A percentile compares a stretch with the other conserved stretches of the same genome.
These are phyloP conservation scores for Podargus strigoides DNA, from an alignment of 2,797 vertebrate species.

Conservation along the genomic window DNA sequence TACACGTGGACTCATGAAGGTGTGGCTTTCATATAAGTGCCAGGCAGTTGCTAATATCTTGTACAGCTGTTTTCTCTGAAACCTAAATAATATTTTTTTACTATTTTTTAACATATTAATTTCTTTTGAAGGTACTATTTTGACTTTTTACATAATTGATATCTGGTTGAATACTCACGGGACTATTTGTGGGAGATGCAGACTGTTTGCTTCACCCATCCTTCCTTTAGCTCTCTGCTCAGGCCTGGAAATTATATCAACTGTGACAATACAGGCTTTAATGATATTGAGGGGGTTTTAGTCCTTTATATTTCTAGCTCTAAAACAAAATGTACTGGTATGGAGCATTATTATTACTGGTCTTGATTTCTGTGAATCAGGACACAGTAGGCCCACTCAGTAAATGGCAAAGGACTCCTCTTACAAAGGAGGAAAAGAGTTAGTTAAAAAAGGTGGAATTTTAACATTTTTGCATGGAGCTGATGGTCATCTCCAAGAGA, in stretches of 20 bases:
- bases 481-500: background rate
- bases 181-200: background rate
- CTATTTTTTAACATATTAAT: background rate
- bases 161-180: background rate
- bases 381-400: background rate
- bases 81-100: background rate
- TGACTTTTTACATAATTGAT: background rate
- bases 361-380: background rate
- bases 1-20: background rate
- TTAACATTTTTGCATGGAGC: background rate
- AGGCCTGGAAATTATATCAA: background rate
- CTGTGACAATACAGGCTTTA: background rate
- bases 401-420: background rate
- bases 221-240: background rate
- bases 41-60: background rate
- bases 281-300: background rate
- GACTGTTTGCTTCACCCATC: background rate
- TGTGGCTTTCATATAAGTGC: background rate
- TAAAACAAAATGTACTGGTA: background rate
- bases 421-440: background rate
- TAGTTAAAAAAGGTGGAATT: background rate
- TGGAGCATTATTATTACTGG: background rate
- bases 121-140: background rate
- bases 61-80: background rate
- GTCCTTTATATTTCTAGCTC: background rate